These are phyloP conservation scores for Choreutis nemorana DNA, from an alignment of 2,888 invertebrate species.

Conservation along the genomic window DNA sequence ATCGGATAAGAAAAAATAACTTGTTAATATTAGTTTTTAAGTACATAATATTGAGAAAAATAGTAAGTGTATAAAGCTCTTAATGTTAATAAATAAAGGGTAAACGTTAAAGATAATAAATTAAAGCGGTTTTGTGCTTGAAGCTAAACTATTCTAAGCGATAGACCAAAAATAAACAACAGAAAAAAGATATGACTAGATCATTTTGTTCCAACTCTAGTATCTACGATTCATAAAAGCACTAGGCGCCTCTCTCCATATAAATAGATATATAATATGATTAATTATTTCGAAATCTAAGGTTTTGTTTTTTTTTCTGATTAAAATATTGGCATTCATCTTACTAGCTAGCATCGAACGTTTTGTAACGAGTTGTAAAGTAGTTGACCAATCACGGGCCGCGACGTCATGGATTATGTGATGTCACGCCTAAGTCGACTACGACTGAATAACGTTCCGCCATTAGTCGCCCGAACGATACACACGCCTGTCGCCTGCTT, in stretches of 20 bases:
- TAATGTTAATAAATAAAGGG: too few relatives aligned
- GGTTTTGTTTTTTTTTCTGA: conserved; percentile 47
- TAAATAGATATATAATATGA: conserved; percentile 59
- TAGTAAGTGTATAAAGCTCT: too few relatives aligned
- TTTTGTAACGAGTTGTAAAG: conserved; percentile 16
- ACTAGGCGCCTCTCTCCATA: conserved; percentile 64
- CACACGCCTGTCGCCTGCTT: conserved; percentile 10
- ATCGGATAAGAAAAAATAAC: too few relatives aligned
- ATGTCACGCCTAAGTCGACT: too few relatives aligned
- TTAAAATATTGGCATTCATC: conserved; percentile 64
- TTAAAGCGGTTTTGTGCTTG: too few relatives aligned
- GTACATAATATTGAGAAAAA: too few relatives aligned
- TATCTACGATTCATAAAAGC: conserved; percentile 62
- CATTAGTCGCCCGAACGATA: conserved; percentile 7
- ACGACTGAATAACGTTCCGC: too few relatives aligned
- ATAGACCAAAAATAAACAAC: conserved; percentile 55
- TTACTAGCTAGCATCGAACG: conserved; percentile 50
- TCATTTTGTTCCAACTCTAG: conserved; percentile 56
- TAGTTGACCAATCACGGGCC: too few relatives aligned
- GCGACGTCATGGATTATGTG: conserved; percentile 6
- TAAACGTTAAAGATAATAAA: too few relatives aligned
- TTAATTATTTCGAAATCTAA: conserved; percentile 59
- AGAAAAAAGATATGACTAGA: conserved; percentile 63
- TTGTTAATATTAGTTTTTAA: too few relatives aligned
- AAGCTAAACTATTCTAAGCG: conserved; percentile 67